These are phyloP conservation scores for Pandemis corylana DNA, from an alignment of 2,888 invertebrate genomes.

Conservation along the genomic window DNA sequence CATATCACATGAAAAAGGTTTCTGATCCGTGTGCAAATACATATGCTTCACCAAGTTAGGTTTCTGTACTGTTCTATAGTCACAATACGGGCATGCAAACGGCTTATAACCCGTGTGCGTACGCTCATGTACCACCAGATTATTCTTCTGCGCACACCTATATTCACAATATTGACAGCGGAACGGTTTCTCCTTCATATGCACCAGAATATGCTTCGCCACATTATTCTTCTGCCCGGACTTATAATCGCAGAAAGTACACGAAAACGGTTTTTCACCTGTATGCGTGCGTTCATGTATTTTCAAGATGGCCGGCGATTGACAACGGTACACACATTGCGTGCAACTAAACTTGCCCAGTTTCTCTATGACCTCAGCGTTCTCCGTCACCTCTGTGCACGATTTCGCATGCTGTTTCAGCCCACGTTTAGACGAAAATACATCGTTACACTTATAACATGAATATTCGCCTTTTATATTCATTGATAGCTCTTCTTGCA, in stretches of 20 bases:
- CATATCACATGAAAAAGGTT: conserved; percentile 79
- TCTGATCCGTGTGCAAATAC: conserved; percentile 81
- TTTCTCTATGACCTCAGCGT: conserved; percentile 57
- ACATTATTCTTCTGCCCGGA: conserved; percentile 82
- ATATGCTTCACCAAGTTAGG: conserved; percentile 82
- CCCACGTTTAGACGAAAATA: conserved; percentile 71
- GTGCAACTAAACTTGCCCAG: conserved; percentile 73
- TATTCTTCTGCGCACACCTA: conserved; percentile 80
- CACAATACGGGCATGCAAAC: conserved; percentile 79
- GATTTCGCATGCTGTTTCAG: conserved; percentile 73
- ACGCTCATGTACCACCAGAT: conserved; percentile 78
- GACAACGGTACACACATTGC: conserved; percentile 78
- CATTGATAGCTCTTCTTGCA: conserved; percentile 62
- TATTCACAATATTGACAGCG: conserved; percentile 81
- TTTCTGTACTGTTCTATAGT: conserved; percentile 80
- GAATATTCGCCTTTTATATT: conserved; percentile 75
- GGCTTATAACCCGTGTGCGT: conserved; percentile 83
- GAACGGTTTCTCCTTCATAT: conserved; percentile 82
- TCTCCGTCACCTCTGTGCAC: conserved; percentile 57
- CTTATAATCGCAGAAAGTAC: conserved; percentile 80
- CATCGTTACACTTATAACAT: conserved; percentile 73
- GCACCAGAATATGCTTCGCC: conserved; percentile 80
- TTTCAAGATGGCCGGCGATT: conserved; percentile 80
- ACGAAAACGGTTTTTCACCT: conserved; percentile 79
- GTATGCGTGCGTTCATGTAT: conserved; percentile 81